Base-by-base conservation (phyloP, 23 tunicate genomes). In the Ascidia mentula region DNA sequence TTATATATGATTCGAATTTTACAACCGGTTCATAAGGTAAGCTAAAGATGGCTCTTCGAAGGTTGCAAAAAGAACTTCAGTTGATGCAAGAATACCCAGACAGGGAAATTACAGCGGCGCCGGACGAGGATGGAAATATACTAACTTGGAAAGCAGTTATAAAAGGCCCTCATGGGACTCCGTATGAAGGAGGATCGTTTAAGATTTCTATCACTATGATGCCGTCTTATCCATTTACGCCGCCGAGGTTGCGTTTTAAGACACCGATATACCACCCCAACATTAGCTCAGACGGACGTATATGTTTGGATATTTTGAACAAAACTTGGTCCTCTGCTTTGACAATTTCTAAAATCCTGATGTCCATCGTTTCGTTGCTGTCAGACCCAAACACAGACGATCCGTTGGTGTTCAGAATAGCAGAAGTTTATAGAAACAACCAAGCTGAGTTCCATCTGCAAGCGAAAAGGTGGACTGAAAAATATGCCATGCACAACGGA, bases 291-390 rank as follows among this genome's bases (percentile, higher is more conserved):
- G 76, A 69, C 22, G 88, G 88, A 31, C 31, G 65, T 0, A 76
- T 84, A 32, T 84, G 88, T 34, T 18, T 84, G 31, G 88, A 84
- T 65, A 46, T 84, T 26, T 45, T 84, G 32, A 35, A 61, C 31
- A 77, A 37, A 13, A 75, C 33, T 0, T 84, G 88, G 88, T 84
- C 88, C 37, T 82, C 88, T 12, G 88, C 88, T 0, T 77, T 84
- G 38, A 84, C 81, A 0, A 74, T 69, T 17, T 69, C 75, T 32
- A 74, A 76, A 65, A 60, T 70, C n/a, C 46, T 84, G n/a, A 33
- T 84, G 46, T 84, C 88, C 3, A 53, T 84, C 26, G 20, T 36
- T 0, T 76, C 76, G 17, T 38, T 84, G 34, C 37, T 84, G 59
- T 30, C 59, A 0, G 74, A 37, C 53, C 88, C 88, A 0, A 76